A percentile compares a stretch with the other conserved stretches of the same genome.
These are phyloP conservation scores for Ctenicera cuprea DNA, from an alignment of 2,888 invertebrate genomes.

Conservation along the genomic window DNA sequence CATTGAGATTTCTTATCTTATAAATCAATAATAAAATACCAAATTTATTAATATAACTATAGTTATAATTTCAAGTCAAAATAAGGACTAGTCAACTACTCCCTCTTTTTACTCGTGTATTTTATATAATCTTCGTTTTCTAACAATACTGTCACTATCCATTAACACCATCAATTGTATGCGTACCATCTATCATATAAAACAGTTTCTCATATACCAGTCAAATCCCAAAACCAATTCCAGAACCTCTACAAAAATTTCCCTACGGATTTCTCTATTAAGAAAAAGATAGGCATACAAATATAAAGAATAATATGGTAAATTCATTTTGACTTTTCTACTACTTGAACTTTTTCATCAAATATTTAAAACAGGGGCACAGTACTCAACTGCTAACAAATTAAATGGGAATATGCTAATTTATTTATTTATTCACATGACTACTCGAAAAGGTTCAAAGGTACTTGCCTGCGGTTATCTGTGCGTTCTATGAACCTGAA, in stretches of 20 bases:
- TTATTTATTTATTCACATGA: conserved; percentile 12
- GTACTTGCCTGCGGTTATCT: not conserved
- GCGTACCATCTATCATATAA: conserved; percentile 18
- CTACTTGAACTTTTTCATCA: too few relatives aligned
- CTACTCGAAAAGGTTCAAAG: conserved; percentile 15
- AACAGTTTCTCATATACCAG: conserved; percentile 24
- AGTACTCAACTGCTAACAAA: not conserved
- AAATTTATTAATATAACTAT: too few relatives aligned
- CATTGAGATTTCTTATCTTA: too few relatives aligned
- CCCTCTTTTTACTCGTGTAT: too few relatives aligned
- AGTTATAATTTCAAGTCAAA: too few relatives aligned
- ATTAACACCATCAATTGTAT: conserved; percentile 8
- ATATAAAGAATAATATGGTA: not conserved
- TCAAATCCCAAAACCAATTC: conserved; percentile 22
- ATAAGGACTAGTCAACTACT: too few relatives aligned
- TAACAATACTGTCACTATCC: not conserved
- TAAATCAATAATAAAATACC: too few relatives aligned
- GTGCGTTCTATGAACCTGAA: not conserved
- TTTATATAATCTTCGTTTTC: too few relatives aligned
- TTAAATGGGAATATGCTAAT: conserved; percentile 9
- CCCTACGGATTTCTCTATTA: conserved; percentile 23
- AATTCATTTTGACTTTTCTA: not conserved
- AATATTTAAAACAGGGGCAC: not conserved
- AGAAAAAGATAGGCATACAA: conserved; percentile 13
- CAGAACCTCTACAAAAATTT: conserved; percentile 24